phyloP scores from a whole-genome alignment of 2,113 vertebrate species.

The Proterorhinus semilunaris region DNA sequence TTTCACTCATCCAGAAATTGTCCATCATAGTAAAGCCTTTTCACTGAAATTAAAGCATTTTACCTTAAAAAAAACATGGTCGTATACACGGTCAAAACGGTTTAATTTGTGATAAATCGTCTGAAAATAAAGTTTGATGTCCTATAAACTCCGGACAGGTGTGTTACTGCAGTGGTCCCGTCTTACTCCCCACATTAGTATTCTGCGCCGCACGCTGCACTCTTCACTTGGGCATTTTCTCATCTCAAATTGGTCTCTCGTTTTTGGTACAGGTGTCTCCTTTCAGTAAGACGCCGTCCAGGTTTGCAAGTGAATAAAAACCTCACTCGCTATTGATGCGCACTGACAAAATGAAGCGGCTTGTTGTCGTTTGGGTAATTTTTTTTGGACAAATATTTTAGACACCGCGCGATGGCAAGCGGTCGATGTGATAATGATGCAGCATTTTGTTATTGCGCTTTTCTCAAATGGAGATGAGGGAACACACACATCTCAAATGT shows the following conservation, averaged over 20 bases:
- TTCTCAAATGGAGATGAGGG: background rate
- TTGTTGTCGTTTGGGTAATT: conserved; percentile 4
- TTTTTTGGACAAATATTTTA: background rate
- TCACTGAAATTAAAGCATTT: too few species aligned
- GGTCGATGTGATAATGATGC: background rate
- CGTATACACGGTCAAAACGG: too few species aligned
- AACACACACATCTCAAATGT: background rate
- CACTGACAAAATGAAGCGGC: background rate
- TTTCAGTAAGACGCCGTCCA: conserved; percentile 11
- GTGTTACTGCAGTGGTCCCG: background rate
- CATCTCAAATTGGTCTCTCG: conserved; percentile 17
- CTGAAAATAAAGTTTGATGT: too few species aligned
- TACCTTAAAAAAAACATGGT: too few species aligned
- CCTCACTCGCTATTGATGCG: conserved; percentile 14
- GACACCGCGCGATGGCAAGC: background rate
- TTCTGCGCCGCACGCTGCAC: conserved; percentile 14
- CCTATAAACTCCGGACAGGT: too few species aligned
- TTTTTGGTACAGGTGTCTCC: background rate
- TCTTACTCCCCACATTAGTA: conserved; percentile 2
- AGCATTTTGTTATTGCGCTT: background rate
- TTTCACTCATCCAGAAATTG: too few species aligned
- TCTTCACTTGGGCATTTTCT: conserved; percentile 22
- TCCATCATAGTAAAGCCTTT: too few species aligned
- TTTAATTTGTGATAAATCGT: too few species aligned
- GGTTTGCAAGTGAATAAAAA: conserved; percentile 19